These are phyloP conservation scores for Myripristis murdjan DNA, from an alignment of 2,797 vertebrate genomes.

Conservation along the genomic window DNA sequence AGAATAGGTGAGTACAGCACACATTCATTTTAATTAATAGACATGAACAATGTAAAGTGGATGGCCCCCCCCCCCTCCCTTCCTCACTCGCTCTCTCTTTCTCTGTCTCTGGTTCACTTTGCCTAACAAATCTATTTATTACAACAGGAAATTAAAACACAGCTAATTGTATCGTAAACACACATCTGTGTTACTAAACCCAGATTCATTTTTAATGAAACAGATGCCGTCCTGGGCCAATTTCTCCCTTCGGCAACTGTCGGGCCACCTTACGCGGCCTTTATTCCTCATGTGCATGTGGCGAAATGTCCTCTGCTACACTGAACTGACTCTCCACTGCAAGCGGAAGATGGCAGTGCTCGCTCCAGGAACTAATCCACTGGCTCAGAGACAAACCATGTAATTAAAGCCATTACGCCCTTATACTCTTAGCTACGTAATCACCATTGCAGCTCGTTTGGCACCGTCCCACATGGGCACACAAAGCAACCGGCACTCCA, in stretches of 20 bases:
- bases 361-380: background rate
- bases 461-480: background rate
- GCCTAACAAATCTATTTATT: constrained; percentile 54
- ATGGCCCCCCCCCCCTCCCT: background rate
- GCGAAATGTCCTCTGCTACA: background rate
- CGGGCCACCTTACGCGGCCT: background rate
- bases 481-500: constrained; percentile 3
- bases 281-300: constrained; percentile 17
- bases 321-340: background rate
- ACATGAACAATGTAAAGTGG: background rate
- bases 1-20: background rate
- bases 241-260: constrained; percentile 32
- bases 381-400: constrained; percentile 18
- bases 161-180: constrained; percentile 74
- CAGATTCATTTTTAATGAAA: constrained; percentile 70
- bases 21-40: constrained; percentile 1
- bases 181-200: constrained; percentile 65
- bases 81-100: too few relatives aligned
- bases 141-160: constrained; percentile 66
- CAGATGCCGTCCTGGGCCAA: constrained; percentile 55
- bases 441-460: constrained; percentile 40
- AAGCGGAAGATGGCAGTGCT: background rate
- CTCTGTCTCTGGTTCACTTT: constrained; percentile 4
- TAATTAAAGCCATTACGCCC: constrained; percentile 47
- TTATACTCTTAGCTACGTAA: constrained; percentile 23